Conservation (phyloP, 23 tunicate genomes). For the Ascidia mentula region DNA sequence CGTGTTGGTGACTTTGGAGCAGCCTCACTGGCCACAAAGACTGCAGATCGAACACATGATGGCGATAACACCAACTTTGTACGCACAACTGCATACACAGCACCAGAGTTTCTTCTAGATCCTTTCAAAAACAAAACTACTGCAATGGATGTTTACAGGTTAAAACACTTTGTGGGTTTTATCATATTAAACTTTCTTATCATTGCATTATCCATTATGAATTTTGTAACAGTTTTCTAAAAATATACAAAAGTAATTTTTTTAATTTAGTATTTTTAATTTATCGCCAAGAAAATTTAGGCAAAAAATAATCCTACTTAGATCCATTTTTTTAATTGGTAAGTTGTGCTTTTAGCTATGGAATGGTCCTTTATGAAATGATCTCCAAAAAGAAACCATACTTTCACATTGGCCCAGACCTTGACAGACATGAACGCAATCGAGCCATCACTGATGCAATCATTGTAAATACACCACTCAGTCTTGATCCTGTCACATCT, state of each 20-base stretch:
- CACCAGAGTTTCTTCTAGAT: slow-evolving; percentile 28
- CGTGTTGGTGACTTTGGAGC: slow-evolving; percentile 50
- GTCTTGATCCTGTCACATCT: neutral
- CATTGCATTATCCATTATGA: no score
- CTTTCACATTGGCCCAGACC: neutral
- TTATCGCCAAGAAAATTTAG: no score
- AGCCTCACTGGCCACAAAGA: slow-evolving; percentile 32
- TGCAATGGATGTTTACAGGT: slow-evolving; percentile 40
- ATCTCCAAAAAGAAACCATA: slow-evolving; percentile 10
- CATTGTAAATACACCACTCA: neutral
- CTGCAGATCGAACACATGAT: slow-evolving; percentile 10
- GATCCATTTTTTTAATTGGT: no score
- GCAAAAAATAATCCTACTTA: no score
- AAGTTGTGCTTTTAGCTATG: no score
- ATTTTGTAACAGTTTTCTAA: no score
- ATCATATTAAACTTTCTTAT: no score
- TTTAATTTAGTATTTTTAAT: slow-evolving; percentile 14
- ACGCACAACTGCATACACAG: slow-evolving; percentile 28
- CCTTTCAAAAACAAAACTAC: neutral
- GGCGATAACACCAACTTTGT: neutral
- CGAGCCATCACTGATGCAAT: slow-evolving; percentile 8
- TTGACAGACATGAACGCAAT: neutral
- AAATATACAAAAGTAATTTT: no score
- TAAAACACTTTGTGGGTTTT: no score
- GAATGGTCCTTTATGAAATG: slow-evolving; percentile 28